Evolutionary conservation across 2,113 vertebrate species (phyloP).

Genomic region (Malurus alboscapulatus): DNA sequence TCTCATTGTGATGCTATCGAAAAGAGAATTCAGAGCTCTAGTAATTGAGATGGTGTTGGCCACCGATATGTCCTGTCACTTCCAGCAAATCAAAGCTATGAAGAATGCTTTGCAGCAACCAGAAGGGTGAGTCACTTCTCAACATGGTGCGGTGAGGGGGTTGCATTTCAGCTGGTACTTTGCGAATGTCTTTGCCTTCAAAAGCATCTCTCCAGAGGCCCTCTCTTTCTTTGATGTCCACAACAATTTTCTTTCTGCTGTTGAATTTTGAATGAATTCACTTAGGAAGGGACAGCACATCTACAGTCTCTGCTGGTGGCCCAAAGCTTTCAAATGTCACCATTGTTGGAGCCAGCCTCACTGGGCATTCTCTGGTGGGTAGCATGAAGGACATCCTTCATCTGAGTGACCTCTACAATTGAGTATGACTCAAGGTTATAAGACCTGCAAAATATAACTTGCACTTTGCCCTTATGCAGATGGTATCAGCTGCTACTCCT

Average conservation of each 20-base stretch:
- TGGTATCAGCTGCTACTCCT: not conserved
- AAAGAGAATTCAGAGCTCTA: constrained; percentile 91
- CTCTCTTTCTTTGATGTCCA: not conserved
- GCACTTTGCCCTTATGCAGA: not conserved
- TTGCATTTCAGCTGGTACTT: not conserved
- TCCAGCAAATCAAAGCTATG: constrained; percentile 98
- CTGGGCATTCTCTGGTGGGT: not conserved
- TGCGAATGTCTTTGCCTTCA: not conserved
- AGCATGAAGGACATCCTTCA: not conserved
- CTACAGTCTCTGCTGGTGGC: not conserved
- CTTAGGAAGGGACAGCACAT: not conserved
- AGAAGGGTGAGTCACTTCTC: constrained; percentile 86
- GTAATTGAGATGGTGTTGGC: constrained; percentile 98
- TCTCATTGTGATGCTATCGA: not conserved
- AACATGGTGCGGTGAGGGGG: not conserved
- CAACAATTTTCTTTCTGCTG: not conserved
- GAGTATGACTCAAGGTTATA: not conserved
- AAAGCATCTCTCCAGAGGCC: not conserved
- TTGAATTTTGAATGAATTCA: constrained; percentile 9
- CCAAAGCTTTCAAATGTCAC: not conserved
- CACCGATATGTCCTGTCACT: constrained; percentile 98
- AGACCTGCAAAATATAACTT: not conserved
- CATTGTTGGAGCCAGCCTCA: not conserved
- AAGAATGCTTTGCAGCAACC: constrained; percentile 94
- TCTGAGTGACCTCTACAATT: not conserved